A percentile compares a stretch with the other conserved stretches of the same genome.
These are phyloP conservation scores for Mionectes macconnelli DNA, from an alignment of 2,113 vertebrate genomes.

Conservation along the genomic window DNA sequence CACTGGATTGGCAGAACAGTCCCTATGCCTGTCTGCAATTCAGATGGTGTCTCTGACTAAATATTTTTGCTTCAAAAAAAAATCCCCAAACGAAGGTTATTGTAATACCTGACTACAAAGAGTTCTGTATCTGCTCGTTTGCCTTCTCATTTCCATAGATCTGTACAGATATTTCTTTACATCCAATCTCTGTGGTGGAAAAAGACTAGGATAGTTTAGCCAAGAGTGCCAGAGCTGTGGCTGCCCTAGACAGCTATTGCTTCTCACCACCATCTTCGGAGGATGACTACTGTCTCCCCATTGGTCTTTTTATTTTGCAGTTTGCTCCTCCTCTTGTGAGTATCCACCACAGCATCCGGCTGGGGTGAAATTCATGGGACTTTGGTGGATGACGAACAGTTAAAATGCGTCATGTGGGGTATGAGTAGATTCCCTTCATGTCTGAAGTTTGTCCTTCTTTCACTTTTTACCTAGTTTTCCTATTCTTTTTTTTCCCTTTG, in stretches of 20 bases:
- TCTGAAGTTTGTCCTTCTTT: not conserved
- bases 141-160: not conserved
- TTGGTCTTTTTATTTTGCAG: not conserved
- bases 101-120: not conserved
- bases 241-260: not conserved
- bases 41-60: not conserved
- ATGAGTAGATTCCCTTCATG: not conserved
- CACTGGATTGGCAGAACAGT: not conserved
- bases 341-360: fast-evolving
- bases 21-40: not conserved
- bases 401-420: not conserved
- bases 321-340: not conserved
- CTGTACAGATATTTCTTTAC: not conserved
- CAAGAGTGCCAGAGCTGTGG: not conserved
- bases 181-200: not conserved
- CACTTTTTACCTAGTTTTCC: not conserved
- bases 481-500: too few species aligned
- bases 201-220: not conserved
- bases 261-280: not conserved
- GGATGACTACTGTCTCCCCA: fast-evolving
- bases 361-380: not conserved
- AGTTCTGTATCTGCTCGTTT: not conserved
- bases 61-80: not conserved
- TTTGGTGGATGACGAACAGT: not conserved
- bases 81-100: not conserved